Base-by-base conservation (phyloP, 2,113 vertebrate genomes). In the Proterorhinus semilunaris region DNA sequence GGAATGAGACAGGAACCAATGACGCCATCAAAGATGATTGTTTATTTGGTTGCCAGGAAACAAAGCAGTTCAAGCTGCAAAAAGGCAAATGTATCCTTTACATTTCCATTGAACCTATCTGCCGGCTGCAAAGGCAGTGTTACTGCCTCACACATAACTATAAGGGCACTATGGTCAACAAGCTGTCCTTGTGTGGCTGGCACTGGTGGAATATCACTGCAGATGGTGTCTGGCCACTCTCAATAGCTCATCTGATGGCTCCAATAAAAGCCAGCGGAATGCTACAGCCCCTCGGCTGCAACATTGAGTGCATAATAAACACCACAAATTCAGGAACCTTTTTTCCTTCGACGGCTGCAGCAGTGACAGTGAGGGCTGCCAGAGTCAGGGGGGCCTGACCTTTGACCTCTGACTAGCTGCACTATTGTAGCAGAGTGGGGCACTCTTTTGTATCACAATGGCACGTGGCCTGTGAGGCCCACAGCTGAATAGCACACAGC, bases 11-110 rank as follows among this genome's bases (percentile, higher is more conserved):
- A 79, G 76, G 86, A 87, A 91, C 79, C 72, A 59, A 66, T 91
- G 90, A 91, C 88, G 86, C 87, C 86, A 86, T 72, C 69, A n/a
- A 43, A 50, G 81, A 70, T 44, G 17, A 59, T 67, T 88, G 77
- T 91, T 92, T 92, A 88, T 87, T 91, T 85, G 76, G 90, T 92
- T 89, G 87, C 88, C 75, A 88, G 83, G 89, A 85, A 69, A 82
- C 75, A 67, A 9, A 51, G 75, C 54, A 83, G 58, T 68, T 70
- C 70, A 71, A 66, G 76, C 71, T 54, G 72, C 69, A 68, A 50
- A 62, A 80, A 74, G 48, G 16, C 62, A 81, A 77, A 84, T 72
- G 80, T 66, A 67, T 82, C 27, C 12, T 74, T 16, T 42, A 43
- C 65, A 69, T 76, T 75, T 27, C n/a, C 27, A 47, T 46, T 11